Evolutionary conservation across 2,888 invertebrate species (phyloP), one percentile per base, ranked within the genome.

Genomic region (Dasypogon diadema): DNA sequence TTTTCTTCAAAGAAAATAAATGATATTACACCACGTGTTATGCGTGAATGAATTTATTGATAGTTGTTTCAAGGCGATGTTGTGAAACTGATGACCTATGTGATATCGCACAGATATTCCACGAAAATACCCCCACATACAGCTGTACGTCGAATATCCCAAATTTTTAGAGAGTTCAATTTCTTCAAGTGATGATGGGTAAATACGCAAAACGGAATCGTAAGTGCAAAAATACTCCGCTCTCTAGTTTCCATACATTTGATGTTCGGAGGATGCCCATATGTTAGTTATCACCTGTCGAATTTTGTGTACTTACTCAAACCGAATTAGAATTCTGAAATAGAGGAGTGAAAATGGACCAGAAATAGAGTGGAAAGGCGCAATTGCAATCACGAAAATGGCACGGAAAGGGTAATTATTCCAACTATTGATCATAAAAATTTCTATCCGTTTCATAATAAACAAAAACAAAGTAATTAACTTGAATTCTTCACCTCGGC

Each of bases 401-500:
- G 34, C 34, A 10, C 34, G 34, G 34, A 6, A 30, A 6, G 34
- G 34, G 42, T 42, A 42, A 42, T 12, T 42, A 42, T 12, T 42
- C n/a, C 2, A 42, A 42, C 2, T 42, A 42, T 42, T 12, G 34
- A 21, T 60, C 60, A 37, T 60, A 37, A 60, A 37, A 42, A 60
- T 60, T 60, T 60, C 16, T 16, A 65, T 65, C 65, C 65, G 46
- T 65, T 65, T 65, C 24, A 16, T 46, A 65, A 48, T 21, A 42
- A 65, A 42, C 42, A 48, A 65, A n/a, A 65, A 65, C 42, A 42
- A 54, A 54, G 70, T 34, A 70, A 70, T 70, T 70, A 70, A 70
- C 70, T 70, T 70, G 34, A 70, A 70, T 70, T 70, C 46, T 54
- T 70, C 70, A 70, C 70, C 70, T 70, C 34, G 34, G 12, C 16